Conservation (phyloP, 2,888 invertebrate genomes). For the Leptinotarsa peninsularis region DNA sequence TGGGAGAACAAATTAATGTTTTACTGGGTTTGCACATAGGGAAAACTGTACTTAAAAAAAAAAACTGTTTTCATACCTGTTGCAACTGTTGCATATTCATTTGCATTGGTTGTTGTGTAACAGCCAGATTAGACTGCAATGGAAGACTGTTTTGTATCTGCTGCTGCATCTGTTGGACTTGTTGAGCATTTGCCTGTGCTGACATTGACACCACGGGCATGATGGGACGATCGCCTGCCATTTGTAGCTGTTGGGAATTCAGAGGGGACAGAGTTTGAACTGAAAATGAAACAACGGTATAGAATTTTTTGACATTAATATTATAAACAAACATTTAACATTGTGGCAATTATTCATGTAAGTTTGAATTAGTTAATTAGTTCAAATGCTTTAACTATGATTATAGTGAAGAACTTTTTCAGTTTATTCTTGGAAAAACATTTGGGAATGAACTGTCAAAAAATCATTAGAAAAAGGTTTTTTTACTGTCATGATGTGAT, state of each 20-base stretch:
- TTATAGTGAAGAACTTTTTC: too few relatives aligned
- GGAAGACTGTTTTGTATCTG: slow-evolving; percentile 73
- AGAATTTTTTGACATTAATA: too few relatives aligned
- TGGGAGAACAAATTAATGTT: background rate
- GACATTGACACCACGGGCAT: slow-evolving; percentile 77
- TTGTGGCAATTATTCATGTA: too few relatives aligned
- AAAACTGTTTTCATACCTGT: slow-evolving; percentile 65
- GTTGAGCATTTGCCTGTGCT: slow-evolving; percentile 67
- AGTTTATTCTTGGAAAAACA: too few relatives aligned
- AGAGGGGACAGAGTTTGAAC: slow-evolving; percentile 72
- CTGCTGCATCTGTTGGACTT: slow-evolving; percentile 71
- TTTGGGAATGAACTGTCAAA: too few relatives aligned
- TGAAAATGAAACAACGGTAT: slow-evolving; percentile 47
- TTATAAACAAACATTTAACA: too few relatives aligned
- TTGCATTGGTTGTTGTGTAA: slow-evolving; percentile 65
- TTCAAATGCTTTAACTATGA: too few relatives aligned
- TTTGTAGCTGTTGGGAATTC: slow-evolving; percentile 66
- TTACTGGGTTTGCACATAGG: background rate
- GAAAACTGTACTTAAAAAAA: too few relatives aligned
- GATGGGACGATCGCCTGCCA: slow-evolving; percentile 69
- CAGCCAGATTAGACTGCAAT: slow-evolving; percentile 66
- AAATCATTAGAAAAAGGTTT: too few relatives aligned
- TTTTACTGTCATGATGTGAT: too few relatives aligned
- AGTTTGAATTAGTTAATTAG: too few relatives aligned
- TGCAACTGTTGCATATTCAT: slow-evolving; percentile 72